phyloP scores from a whole-genome alignment of 2,797 vertebrate genomes.

The Micromesistius poutassou region DNA sequence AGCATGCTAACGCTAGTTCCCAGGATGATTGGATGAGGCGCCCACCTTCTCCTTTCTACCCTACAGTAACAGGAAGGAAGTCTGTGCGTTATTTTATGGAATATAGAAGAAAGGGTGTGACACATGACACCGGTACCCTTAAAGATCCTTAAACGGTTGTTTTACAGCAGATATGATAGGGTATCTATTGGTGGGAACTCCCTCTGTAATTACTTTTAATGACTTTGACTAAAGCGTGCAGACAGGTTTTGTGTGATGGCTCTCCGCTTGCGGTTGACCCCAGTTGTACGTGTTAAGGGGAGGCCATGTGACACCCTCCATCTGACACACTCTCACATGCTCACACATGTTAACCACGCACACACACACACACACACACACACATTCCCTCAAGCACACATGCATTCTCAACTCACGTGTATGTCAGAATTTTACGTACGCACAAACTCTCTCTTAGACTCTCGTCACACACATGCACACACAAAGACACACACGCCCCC shows the following conservation, averaged over 20 bases:
- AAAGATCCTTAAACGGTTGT: not conserved
- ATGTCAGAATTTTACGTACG: too few relatives aligned
- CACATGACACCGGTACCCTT: not conserved
- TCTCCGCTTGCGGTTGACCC: conserved; percentile 36
- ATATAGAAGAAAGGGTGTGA: not conserved
- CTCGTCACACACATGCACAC: not conserved
- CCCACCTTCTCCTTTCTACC: not conserved
- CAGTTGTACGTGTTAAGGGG: conserved; percentile 29
- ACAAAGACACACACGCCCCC: not conserved
- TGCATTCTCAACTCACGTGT: too few relatives aligned
- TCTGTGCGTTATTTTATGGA: not conserved
- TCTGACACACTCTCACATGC: not conserved
- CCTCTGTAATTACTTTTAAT: conserved; percentile 12
- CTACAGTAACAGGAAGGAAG: not conserved
- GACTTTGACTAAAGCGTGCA: conserved; percentile 31
- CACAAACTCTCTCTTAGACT: not conserved
- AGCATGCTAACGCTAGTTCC: not conserved
- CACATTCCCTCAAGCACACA: not conserved
- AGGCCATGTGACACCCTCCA: conserved; percentile 19
- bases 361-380: conserved; percentile 13
- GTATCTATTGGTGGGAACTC: not conserved
- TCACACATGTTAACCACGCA: not conserved
- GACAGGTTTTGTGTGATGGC: conserved; percentile 34
- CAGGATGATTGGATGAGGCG: not conserved
- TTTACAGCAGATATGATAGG: not conserved